Percentiles rank a stretch among this genome's conserved stretches.
Evolutionary conservation across 2,888 invertebrate genomes (phyloP).

Genomic region (Orthosia incerta): DNA sequence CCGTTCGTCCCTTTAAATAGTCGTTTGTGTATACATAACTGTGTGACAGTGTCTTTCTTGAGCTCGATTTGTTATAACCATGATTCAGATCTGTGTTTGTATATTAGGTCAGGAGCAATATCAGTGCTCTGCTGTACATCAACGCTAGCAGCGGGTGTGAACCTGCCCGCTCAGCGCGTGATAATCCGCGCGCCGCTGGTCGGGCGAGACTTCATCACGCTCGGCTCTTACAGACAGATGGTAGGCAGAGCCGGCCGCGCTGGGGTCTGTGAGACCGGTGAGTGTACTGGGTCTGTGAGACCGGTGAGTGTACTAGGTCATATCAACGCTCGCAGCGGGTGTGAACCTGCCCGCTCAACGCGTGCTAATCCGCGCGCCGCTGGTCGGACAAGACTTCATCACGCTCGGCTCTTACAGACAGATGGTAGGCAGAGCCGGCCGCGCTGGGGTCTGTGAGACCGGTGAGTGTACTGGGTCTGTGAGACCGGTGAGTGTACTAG

Average conservation of each 20-base stretch:
- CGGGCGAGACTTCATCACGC: slow-evolving; percentile 93
- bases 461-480: slow-evolving; percentile 89
- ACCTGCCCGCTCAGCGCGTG: slow-evolving; percentile 97
- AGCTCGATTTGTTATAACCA: too few species aligned
- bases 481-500: slow-evolving; percentile 84
- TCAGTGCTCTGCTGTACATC: slow-evolving; percentile 98
- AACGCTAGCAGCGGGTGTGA: slow-evolving; percentile 99
- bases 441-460: slow-evolving; percentile 95
- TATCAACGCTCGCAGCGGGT: slow-evolving; percentile 99
- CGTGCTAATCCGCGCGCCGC: slow-evolving; percentile 96
- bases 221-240: slow-evolving; percentile 98
- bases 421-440: slow-evolving; percentile 98
- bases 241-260: slow-evolving; percentile 98
- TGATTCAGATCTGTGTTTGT: neutral
- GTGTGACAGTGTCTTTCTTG: too few species aligned
- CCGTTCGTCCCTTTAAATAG: too few species aligned
- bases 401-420: slow-evolving; percentile 96
- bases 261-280: slow-evolving; percentile 94
- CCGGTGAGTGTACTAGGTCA: slow-evolving; percentile 78
- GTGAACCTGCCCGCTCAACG: slow-evolving; percentile 98
- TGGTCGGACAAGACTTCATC: slow-evolving; percentile 94
- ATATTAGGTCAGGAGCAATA: slow-evolving; percentile 93
- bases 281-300: slow-evolving; percentile 90
- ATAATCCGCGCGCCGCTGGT: slow-evolving; percentile 96
- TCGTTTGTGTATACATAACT: too few species aligned